Evolutionary conservation across 2,888 invertebrate genomes (phyloP).

Genomic region (Melieria picta): DNA sequence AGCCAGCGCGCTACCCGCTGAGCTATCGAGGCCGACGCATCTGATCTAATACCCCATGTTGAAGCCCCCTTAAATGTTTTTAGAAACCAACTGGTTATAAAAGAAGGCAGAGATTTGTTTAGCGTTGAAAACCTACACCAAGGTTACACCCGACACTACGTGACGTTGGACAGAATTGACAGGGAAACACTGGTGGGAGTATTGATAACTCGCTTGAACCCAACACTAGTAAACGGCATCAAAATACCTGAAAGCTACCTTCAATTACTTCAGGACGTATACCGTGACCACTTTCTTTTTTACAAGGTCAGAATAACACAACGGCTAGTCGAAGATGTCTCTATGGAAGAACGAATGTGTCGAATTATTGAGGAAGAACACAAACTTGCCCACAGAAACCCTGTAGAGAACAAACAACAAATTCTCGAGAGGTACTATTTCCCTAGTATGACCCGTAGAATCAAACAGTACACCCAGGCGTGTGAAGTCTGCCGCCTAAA

Average conservation of each 20-base stretch:
- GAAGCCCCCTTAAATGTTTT: constrained; percentile 33
- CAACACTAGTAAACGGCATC: neutral
- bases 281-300: neutral
- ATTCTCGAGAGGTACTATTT: constrained; percentile 33
- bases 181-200: neutral
- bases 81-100: constrained; percentile 26
- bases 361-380: neutral
- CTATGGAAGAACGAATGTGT: neutral
- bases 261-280: constrained; percentile 16
- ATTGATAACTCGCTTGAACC: neutral
- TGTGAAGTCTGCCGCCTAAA: neutral
- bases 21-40: no score
- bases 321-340: neutral
- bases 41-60: constrained; percentile 10
- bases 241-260: neutral
- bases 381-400: neutral
- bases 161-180: neutral
- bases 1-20: no score
- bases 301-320: constrained; percentile 16
- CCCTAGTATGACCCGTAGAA: neutral
- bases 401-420: constrained; percentile 15
- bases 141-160: no score
- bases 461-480: no score
- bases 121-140: no score
- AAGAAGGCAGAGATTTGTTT: neutral